phyloP scores from a whole-genome alignment of 2,888 invertebrate species.

The Antheraea assamensis region DNA sequence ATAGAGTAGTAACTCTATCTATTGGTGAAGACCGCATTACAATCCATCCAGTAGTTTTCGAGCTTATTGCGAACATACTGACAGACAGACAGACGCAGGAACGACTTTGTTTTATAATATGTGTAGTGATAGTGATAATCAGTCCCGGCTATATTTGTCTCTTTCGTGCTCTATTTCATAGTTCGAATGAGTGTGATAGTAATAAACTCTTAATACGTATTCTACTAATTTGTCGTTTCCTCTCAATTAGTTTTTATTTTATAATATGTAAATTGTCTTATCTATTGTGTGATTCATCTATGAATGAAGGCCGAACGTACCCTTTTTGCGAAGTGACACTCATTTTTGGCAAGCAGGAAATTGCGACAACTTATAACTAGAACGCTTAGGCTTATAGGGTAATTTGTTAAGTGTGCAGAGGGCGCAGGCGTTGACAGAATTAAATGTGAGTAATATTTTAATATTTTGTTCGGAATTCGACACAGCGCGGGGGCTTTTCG shows the following conservation, averaged over 20 bases:
- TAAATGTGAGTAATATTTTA: constrained; percentile 4
- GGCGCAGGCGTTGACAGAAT: constrained; percentile 25
- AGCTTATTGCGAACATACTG: too few species aligned
- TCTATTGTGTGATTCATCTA: constrained; percentile 13
- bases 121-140: too few species aligned
- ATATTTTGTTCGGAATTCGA: neutral
- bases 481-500: neutral
- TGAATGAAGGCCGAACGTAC: constrained; percentile 37
- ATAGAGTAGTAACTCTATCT: too few species aligned
- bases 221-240: too few species aligned
- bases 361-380: constrained; percentile 64
- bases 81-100: too few species aligned
- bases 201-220: too few species aligned
- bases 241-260: neutral
- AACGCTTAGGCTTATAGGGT: constrained; percentile 50
- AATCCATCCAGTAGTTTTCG: too few species aligned
- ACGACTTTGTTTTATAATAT: too few species aligned
- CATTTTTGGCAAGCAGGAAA: constrained; percentile 73
- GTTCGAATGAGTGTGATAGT: too few species aligned
- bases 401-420: constrained; percentile 56
- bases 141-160: too few species aligned
- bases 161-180: too few species aligned
- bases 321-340: constrained; percentile 73
- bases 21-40: too few species aligned
- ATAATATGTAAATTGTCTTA: neutral